These are phyloP conservation scores for Sturnira hondurensis DNA, from an alignment of 2,113 vertebrate species.

Conservation along the genomic window DNA sequence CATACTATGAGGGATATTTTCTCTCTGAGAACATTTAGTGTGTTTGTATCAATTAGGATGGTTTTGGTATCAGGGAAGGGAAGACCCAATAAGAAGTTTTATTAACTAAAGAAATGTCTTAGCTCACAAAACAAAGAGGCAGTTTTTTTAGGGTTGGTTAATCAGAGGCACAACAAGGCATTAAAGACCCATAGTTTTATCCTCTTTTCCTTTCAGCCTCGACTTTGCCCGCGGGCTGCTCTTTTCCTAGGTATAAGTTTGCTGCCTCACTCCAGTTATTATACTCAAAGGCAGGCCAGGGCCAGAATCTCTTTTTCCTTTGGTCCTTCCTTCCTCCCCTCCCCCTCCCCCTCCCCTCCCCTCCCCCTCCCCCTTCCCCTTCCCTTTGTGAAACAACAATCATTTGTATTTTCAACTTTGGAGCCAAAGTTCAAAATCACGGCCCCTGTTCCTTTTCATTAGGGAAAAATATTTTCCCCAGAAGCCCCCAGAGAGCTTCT, in stretches of 20 bases:
- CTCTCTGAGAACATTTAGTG: background rate
- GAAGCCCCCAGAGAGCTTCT: background rate
- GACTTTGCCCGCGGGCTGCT: background rate
- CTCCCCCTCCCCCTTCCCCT: too few species aligned
- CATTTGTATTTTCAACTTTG: background rate
- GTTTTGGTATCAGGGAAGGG: background rate
- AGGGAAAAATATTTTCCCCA: background rate
- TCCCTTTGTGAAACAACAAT: background rate
- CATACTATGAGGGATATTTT: background rate
- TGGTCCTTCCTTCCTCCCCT: rapidly evolving
- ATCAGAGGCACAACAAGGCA: background rate
- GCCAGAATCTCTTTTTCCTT: background rate
- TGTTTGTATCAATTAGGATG: background rate
- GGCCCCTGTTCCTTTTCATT: background rate
- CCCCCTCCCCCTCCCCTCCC: background rate
- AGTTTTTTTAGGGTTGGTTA: background rate
- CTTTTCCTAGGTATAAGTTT: background rate
- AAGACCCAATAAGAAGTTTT: background rate
- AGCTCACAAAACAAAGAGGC: background rate
- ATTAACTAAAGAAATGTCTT: background rate
- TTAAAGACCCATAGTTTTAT: background rate
- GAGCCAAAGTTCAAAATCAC: background rate
- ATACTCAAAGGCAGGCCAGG: background rate
- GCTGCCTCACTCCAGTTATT: background rate
- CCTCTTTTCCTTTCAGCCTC: background rate